Percentiles rank a stretch among this genome's conserved stretches.
phyloP scores from a whole-genome alignment of 2,113 vertebrate genomes.

The Dermatemys mawii region DNA sequence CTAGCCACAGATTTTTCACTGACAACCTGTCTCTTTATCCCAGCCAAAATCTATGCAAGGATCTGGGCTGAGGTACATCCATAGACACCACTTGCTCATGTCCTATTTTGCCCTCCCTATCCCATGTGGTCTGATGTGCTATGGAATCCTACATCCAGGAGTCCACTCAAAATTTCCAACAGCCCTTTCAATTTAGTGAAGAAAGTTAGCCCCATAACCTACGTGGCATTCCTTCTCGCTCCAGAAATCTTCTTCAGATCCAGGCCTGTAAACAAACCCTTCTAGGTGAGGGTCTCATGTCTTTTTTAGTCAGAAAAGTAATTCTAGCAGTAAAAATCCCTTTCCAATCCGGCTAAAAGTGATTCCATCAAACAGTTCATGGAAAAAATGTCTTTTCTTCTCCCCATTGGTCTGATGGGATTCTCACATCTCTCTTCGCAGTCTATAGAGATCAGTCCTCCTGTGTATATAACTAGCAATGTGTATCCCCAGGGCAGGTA shows the following conservation, averaged over 20 bases:
- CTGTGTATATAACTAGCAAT: accelerated
- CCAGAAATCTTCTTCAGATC: neutral
- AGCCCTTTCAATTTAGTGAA: neutral
- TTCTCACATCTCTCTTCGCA: neutral
- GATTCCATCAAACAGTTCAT: neutral
- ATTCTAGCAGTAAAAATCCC: neutral
- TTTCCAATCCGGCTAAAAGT: neutral
- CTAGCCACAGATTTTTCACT: neutral
- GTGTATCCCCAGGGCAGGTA: neutral
- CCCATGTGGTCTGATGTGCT: neutral
- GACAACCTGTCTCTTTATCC: neutral
- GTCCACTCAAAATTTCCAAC: neutral
- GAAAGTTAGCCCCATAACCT: neutral
- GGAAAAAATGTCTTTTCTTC: neutral
- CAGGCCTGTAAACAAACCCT: neutral
- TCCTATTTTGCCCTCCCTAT: neutral
- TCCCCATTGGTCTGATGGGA: neutral
- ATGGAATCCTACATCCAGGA: neutral
- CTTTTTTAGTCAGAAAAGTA: constrained; percentile 26
- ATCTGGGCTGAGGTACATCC: neutral
- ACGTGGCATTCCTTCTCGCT: neutral
- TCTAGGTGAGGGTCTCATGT: neutral
- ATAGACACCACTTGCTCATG: neutral
- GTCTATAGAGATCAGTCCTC: neutral
- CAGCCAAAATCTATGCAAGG: neutral